A percentile compares a stretch with the other conserved stretches of the same genome.
phyloP scores from a whole-genome alignment of 2,888 invertebrate species.

The Hedychridium roseum region DNA sequence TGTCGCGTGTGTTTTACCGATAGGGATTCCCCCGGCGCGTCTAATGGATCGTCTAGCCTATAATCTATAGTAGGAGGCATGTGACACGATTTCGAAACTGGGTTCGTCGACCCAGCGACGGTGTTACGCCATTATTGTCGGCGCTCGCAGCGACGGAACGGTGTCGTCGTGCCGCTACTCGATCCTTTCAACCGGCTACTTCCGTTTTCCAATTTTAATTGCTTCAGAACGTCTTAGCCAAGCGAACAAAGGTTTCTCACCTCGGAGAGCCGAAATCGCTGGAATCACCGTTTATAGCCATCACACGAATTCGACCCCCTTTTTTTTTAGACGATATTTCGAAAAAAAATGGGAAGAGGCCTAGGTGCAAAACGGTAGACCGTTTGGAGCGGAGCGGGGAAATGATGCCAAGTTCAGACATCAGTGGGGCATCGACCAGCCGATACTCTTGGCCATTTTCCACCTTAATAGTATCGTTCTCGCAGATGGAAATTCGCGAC shows the following conservation, averaged over 20 bases:
- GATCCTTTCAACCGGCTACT: no score
- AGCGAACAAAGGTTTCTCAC: no score
- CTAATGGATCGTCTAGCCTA: conserved; percentile 34
- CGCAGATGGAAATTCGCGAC: no score
- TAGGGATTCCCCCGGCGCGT: conserved; percentile 39
- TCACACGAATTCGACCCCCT: no score
- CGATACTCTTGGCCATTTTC: conserved; percentile 35
- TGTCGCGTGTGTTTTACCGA: conserved; percentile 42
- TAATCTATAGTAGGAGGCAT: conserved; percentile 33
- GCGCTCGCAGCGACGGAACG: conserved; percentile 25
- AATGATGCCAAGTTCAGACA: conserved; percentile 56
- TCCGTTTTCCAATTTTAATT: no score
- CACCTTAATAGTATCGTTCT: no score
- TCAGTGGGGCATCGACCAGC: conserved; percentile 55
- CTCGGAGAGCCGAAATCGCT: no score
- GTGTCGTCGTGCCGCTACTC: no score
- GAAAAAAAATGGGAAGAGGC: conserved; percentile 3
- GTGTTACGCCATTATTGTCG: conserved; percentile 30
- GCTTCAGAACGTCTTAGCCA: no score
- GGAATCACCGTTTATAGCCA: no score
- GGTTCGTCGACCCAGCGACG: conserved; percentile 32
- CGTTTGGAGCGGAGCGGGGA: conserved; percentile 40
- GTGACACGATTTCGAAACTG: conserved; percentile 34
- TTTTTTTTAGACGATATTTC: no score
- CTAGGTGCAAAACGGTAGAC: conserved; percentile 3